These are phyloP conservation scores for Cremastobaeus sp. DNA, from an alignment of 2,888 invertebrate genomes.

Conservation along the genomic window DNA sequence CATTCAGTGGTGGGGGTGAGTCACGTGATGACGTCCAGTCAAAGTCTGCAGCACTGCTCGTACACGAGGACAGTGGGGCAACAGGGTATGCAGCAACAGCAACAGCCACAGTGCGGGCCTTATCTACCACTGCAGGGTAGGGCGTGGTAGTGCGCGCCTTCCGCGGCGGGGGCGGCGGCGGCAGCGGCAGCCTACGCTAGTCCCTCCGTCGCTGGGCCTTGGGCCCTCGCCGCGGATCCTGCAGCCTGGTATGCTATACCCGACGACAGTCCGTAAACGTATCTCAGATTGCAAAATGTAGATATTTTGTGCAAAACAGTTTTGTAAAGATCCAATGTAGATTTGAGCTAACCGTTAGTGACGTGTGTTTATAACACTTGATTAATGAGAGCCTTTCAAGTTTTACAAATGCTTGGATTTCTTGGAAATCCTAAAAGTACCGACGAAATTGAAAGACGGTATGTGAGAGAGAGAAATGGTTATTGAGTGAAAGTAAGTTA, in stretches of 20 bases:
- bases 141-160: slow-evolving; percentile 88
- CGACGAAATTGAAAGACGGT: too few relatives aligned
- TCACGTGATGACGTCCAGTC: slow-evolving; percentile 81
- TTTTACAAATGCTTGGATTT: too few relatives aligned
- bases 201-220: slow-evolving; percentile 76
- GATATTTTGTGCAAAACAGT: too few relatives aligned
- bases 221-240: slow-evolving; percentile 77
- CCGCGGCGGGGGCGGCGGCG: slow-evolving; percentile 77
- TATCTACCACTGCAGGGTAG: slow-evolving; percentile 90
- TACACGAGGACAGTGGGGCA: slow-evolving; percentile 78
- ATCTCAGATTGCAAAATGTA: slow-evolving; percentile 36
- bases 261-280: slow-evolving; percentile 82
- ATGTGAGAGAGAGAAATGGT: too few relatives aligned
- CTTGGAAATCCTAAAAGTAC: too few relatives aligned
- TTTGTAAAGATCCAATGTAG: too few relatives aligned
- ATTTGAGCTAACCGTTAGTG: too few relatives aligned
- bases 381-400: too few relatives aligned
- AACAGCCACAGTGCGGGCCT: slow-evolving; percentile 84
- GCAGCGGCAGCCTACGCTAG: slow-evolving; percentile 69
- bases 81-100: slow-evolving; percentile 84
- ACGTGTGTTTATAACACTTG: too few relatives aligned
- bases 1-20: slow-evolving; percentile 80
- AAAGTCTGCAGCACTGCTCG: slow-evolving; percentile 80
- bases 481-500: too few relatives aligned
- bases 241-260: slow-evolving; percentile 82